Evolutionary conservation across 2,888 invertebrate species (phyloP), one percentile per base, ranked within the genome.

Genomic region (Ceramica pisi): DNA sequence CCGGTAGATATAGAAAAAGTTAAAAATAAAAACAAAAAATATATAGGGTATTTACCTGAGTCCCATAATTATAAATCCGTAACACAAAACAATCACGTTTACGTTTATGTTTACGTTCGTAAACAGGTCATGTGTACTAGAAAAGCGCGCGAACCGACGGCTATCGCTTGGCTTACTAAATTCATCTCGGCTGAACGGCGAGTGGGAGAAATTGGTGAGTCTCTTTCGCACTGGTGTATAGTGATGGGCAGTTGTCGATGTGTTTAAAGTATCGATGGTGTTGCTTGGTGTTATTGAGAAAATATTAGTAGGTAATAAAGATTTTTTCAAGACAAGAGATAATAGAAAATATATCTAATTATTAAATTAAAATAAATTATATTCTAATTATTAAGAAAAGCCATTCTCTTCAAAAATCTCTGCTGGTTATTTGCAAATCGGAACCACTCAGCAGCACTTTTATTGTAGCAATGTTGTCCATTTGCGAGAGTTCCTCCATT

Each of bases 141-240:
- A 73, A 70, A 73, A 84, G 89, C 93, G 90, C 86, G 90, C 90
- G 88, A 75, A 83, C 84, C 86, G 89, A 75, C 78, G 82, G 87
- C 88, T 87, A 85, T 87, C 90, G 86, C 88, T 84, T 89, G 84
- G 88, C 92, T 93, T 88, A 94, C 93, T 93, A 91, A 89, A 91
- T 86, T 91, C 89, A 92, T 92, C 92, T 93, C 87, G 83, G 82
- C 78, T 83, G 82, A 77, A 84, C 74, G 78, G 83, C 68, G 83
- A 80, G 87, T 83, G 88, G 88, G 89, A 88, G 89, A 90, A 87
- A 88, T 87, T 80, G 83, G 85, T 81, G 76, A 78, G 81, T 92
- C 93, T 93, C 93, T 93, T 91, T 93, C 92, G 90, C 92, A 89
- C 92, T 80, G 81, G 77, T 71, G 71, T 75, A 23, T 87, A 89